These are phyloP conservation scores for Macropus fuliginosus DNA, from an alignment of 2,797 vertebrate genomes.

Conservation along the genomic window DNA sequence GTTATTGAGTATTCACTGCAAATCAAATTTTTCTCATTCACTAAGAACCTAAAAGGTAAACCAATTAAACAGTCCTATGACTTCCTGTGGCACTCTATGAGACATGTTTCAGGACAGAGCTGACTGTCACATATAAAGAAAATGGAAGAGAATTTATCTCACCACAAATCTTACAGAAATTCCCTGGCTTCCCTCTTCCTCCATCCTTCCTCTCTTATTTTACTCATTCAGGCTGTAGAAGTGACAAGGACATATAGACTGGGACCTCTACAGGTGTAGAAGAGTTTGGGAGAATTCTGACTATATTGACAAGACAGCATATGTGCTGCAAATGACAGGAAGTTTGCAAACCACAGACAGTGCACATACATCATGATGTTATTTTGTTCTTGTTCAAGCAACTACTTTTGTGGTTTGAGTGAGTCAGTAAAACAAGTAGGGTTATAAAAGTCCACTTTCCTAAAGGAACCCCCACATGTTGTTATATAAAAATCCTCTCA, in stretches of 20 bases:
- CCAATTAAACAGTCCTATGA: neutral
- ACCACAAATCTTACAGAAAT: neutral
- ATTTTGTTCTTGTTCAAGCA: conserved; percentile 75
- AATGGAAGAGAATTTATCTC: neutral
- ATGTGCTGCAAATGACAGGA: conserved; percentile 62
- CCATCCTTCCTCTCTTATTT: neutral
- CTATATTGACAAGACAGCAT: conserved; percentile 63
- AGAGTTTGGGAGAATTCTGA: conserved; percentile 58
- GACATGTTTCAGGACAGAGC: neutral
- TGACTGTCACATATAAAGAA: neutral
- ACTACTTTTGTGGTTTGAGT: conserved; percentile 73
- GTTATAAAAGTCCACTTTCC: conserved; percentile 63
- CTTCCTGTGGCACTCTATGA: neutral
- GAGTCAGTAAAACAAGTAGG: conserved; percentile 65
- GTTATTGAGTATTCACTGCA: neutral
- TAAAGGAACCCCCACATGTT: conserved; percentile 31
- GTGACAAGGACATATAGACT: conserved; percentile 30
- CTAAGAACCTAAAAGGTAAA: neutral
- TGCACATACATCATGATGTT: conserved; percentile 59
- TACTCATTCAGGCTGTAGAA: conserved; percentile 4
- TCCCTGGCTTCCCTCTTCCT: neutral
- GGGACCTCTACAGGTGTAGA: conserved; percentile 42
- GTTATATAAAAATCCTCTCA: conserved; percentile 46
- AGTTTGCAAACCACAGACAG: conserved; percentile 61
- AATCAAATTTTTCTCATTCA: neutral